A percentile compares a stretch with the other conserved stretches of the same genome.
Conservation (phyloP, 2,113 vertebrate species). For the Neolamprologus modestus region DNA sequence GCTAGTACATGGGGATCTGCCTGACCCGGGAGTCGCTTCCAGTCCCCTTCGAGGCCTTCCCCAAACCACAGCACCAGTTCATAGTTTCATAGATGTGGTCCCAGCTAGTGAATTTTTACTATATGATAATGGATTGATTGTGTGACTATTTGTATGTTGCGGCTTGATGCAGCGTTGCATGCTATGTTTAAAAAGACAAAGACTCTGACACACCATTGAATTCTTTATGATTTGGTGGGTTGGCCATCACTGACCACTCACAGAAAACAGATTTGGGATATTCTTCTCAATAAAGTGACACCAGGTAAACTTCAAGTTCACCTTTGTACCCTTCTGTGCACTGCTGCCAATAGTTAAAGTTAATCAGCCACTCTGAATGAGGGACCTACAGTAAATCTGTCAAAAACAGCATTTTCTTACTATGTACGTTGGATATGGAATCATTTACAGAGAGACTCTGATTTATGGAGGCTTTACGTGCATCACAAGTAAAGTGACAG, state of each 20-base stretch:
- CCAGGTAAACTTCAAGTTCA: neutral
- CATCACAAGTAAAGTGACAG: rapidly evolving
- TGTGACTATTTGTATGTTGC: neutral
- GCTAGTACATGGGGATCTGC: neutral
- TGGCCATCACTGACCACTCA: neutral
- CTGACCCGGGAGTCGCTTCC: rapidly evolving
- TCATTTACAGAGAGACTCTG: neutral
- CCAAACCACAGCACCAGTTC: neutral
- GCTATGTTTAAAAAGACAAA: neutral
- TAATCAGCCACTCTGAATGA: neutral
- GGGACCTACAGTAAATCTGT: rapidly evolving
- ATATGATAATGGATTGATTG: neutral
- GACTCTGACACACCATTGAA: neutral
- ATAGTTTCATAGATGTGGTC: neutral
- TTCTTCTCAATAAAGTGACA: neutral
- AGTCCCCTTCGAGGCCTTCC: neutral
- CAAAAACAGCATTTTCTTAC: neutral
- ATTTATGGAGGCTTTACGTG: neutral
- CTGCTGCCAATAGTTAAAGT: rapidly evolving
- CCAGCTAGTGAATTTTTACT: neutral
- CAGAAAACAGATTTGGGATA: neutral
- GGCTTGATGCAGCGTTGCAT: rapidly evolving
- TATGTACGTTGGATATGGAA: neutral
- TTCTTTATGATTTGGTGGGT: neutral
- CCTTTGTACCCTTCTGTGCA: rapidly evolving